Base-by-base conservation (phyloP, 2,888 invertebrate species). In the Meta bourneti region DNA sequence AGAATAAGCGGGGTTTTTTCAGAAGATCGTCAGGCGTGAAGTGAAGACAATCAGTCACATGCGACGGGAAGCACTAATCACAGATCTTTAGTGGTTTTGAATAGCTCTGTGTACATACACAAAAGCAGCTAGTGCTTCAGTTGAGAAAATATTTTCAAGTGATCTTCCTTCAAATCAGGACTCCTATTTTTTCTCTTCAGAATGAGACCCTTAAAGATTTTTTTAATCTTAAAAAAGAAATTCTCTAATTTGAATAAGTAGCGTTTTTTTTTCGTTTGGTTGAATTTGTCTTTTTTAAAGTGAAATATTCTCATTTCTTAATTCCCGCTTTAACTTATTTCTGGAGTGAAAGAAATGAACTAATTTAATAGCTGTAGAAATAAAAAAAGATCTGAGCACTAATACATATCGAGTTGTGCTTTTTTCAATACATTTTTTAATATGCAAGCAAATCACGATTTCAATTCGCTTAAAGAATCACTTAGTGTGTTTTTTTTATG, bases 1-100 rank as follows among this genome's bases (percentile, higher is more conserved):
- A 69, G 72, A 77, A 75, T 75, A 70, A 34, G 7, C 51, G 8
- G 61, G 34, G n/a, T 51, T 74, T 52, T 84, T 74, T 16, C 49
- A 48, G 54, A 72, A 7, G 48, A 86, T 54, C 52, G 61, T 86
- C 75, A 48, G 69, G 77, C 69, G 75, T 69, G 72, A 77, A 69
- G 75, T 69, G 72, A 77, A 69, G n/a, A 75, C 84, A 85, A 75
- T 85, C 61, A 75, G 34, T 69, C 54, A 71, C 16, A 54, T 86
- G 69, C 48, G 11, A 20, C 52, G 34, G 48, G 52, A 78, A 87
- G 52, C 52, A 79, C 87, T 87, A 87, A 87, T 79, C 79, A 87
- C 79, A 87, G 79, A 87, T 48, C 48, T 87, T 87, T 54, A 77
- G 79, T 87, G 80, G 87, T 79, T 80, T 61, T 78, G 54, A 54